A percentile compares a stretch with the other conserved stretches of the same genome.
phyloP scores from a whole-genome alignment of 1,140 invertebrate species.

The Tetraneura akinire region DNA sequence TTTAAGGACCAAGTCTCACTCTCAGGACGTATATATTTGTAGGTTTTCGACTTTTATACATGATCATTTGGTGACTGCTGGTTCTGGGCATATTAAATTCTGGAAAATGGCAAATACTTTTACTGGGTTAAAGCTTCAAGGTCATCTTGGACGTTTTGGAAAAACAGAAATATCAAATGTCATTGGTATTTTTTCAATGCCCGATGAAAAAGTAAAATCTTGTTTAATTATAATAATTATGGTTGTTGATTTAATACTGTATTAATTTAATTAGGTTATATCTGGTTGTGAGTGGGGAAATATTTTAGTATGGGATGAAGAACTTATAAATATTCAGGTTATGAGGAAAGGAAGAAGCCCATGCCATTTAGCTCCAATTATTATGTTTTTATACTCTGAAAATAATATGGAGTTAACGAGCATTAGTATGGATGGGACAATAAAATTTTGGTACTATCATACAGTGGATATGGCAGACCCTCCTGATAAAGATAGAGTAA shows the following conservation, averaged over 20 bases:
- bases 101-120: constrained; percentile 91
- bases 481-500: constrained; percentile 72
- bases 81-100: constrained; percentile 81
- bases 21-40: constrained; percentile 75
- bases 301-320: constrained; percentile 84
- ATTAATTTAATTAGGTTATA: constrained; percentile 63
- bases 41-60: constrained; percentile 78
- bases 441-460: constrained; percentile 85
- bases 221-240: neutral
- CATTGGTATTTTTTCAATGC: constrained; percentile 77
- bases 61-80: constrained; percentile 74
- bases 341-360: constrained; percentile 68
- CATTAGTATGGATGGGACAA: constrained; percentile 73
- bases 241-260: neutral
- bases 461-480: constrained; percentile 80
- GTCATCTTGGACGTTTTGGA: constrained; percentile 81
- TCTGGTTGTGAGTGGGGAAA: constrained; percentile 89
- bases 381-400: constrained; percentile 69
- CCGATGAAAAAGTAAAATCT: constrained; percentile 75
- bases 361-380: constrained; percentile 74
- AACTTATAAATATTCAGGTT: constrained; percentile 80
- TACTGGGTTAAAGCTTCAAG: constrained; percentile 85
- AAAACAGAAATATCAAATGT: constrained; percentile 89
- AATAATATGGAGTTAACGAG: constrained; percentile 66
- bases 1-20: constrained; percentile 76